Evolutionary conservation across 1,140 invertebrate species (phyloP).

Genomic region (Trachymyrmex cornetzi): DNA sequence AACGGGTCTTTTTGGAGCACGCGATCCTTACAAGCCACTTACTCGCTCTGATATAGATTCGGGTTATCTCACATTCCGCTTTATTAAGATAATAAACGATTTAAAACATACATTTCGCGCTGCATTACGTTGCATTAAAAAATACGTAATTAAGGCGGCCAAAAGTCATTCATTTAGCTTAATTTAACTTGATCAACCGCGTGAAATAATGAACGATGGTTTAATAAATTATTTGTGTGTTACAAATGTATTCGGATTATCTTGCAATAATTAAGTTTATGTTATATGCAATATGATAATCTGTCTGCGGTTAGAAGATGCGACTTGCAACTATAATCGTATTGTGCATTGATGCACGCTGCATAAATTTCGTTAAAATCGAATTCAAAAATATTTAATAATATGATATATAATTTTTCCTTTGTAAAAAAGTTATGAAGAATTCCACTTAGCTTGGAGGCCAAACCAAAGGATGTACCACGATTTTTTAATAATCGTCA

Average conservation of each 20-base stretch:
- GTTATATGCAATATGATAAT: conserved; percentile 9
- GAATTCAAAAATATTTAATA: conserved; percentile 28
- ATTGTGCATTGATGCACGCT: background rate
- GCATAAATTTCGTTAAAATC: conserved; percentile 13
- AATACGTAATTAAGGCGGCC: background rate
- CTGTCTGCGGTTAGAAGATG: background rate
- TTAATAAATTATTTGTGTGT: background rate
- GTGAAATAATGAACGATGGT: background rate
- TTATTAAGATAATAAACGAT: conserved; percentile 48
- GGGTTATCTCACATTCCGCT: conserved; percentile 34
- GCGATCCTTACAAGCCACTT: conserved; percentile 21
- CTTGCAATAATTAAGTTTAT: background rate
- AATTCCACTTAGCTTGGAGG: background rate
- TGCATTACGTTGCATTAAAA: conserved; percentile 1
- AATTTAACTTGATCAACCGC: background rate
- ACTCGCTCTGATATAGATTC: conserved; percentile 26
- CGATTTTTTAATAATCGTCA: conserved; percentile 17
- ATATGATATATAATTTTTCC: conserved; percentile 9
- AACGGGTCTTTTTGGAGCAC: conserved; percentile 51
- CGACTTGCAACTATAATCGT: background rate
- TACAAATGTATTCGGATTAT: background rate
- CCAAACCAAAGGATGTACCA: background rate
- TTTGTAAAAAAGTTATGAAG: conserved; percentile 5
- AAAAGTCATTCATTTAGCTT: background rate
- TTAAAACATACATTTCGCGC: background rate